Percentiles rank a stretch among this genome's conserved stretches.
phyloP scores from a whole-genome alignment of 64 coral and sea anemone genomes.

The Acropora yongei region DNA sequence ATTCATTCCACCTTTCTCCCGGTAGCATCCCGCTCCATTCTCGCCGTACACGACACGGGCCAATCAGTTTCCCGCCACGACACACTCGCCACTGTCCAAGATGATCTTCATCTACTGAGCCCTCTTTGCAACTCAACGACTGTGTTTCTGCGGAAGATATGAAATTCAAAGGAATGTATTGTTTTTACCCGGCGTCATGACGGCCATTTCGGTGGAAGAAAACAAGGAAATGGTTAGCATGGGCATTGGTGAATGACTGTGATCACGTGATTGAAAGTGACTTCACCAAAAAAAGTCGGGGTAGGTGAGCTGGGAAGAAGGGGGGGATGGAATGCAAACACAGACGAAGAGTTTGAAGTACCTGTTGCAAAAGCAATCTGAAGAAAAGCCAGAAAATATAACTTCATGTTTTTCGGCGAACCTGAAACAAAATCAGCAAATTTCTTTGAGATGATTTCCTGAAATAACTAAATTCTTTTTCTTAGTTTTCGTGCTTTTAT shows the following conservation, averaged over 20 bases:
- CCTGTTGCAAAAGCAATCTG: neutral
- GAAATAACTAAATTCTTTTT: too few relatives aligned
- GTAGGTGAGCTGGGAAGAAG: too few relatives aligned
- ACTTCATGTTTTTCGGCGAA: neutral
- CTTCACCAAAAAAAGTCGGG: too few relatives aligned
- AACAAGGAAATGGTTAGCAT: too few relatives aligned
- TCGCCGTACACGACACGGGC: constrained; percentile 25
- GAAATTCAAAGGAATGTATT: neutral
- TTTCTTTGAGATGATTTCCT: too few relatives aligned
- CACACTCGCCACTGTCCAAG: constrained; percentile 46
- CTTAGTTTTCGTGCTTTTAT: too few relatives aligned
- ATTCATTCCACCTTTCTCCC: constrained; percentile 25
- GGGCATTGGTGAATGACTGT: too few relatives aligned
- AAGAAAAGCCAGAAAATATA: neutral
- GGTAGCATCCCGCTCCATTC: constrained; percentile 58
- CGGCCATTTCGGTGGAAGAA: too few relatives aligned
- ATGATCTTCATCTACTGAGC: neutral
- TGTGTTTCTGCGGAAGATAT: neutral
- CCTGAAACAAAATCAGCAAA: neutral
- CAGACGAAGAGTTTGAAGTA: neutral
- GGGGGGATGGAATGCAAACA: too few relatives aligned
- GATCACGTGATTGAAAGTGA: too few relatives aligned
- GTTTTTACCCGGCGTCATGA: too few relatives aligned
- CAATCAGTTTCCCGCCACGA: constrained; percentile 27
- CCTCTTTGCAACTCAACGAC: constrained; percentile 15